A percentile compares a stretch with the other conserved stretches of the same genome.
Conservation (phyloP, 2,113 vertebrate species). For the Numenius arquata region DNA sequence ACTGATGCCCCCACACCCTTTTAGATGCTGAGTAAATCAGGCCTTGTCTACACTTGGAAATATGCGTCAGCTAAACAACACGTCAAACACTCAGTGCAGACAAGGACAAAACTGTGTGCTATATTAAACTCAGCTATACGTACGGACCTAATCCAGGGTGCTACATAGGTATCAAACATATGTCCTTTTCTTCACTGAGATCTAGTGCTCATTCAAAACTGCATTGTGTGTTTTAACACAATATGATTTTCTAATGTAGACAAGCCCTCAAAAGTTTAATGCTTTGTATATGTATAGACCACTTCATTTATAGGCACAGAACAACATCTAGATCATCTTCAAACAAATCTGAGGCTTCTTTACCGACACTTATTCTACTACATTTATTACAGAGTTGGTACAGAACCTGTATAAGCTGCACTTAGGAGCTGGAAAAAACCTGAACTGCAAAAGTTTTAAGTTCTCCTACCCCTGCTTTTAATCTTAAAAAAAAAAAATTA, state of each 20-base stretch:
- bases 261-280: slow-evolving; percentile 39
- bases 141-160: background rate
- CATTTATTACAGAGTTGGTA: background rate
- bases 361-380: background rate
- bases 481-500: background rate
- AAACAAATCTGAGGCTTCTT: background rate
- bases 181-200: slow-evolving; percentile 31
- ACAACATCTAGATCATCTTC: background rate
- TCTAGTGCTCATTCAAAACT: background rate
- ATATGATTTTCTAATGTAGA: slow-evolving; percentile 36
- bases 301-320: background rate
- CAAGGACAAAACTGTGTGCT: background rate
- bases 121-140: background rate
- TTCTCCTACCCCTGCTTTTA: background rate
- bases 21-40: background rate
- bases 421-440: background rate
- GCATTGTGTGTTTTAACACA: background rate
- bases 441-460: background rate
- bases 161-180: background rate
- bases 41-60: slow-evolving; percentile 34
- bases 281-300: background rate
- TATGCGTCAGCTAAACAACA: background rate
- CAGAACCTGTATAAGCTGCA: background rate
- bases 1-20: background rate
- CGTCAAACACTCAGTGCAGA: background rate